Base-by-base conservation (phyloP, 23 tunicate species). In the Styela clava region DNA sequence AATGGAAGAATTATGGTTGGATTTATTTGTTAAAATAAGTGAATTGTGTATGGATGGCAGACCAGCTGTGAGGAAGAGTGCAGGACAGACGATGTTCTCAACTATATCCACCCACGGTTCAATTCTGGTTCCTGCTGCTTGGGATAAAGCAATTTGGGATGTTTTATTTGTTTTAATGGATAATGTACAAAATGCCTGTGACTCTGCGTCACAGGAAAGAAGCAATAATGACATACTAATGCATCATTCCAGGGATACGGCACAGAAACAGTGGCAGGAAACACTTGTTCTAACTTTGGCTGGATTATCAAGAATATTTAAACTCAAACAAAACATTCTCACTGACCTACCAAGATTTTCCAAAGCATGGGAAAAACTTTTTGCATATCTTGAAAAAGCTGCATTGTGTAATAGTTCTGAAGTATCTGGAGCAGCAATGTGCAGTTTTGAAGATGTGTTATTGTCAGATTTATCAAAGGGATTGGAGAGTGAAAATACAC, bases 181-280 rank as follows among this genome's bases (percentile, higher is more conserved):
- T 69, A 89, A 88, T 33, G 96, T 90, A 2, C 92, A 95, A 65
- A 78, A 79, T 37, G 89, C 91, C n/a, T 85, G 84, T 69, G 69
- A 78, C 36, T 44, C n/a, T 3, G 92, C 96, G 16, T 80, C 91
- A 2, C 69, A 74, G 5, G 86, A 86, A 24, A 30, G 79, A 33
- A 78, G 65, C 63, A 79, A 85, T 31, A 44, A 63, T 12, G 52
- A 33, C 12, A 89, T 95, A 61, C 56, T 95, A 33, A 85, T 95
- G 89, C 99, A 95, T 84, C 99, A 95, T 79, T 89, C 96, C 1
- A 67, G 99, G 72, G 99, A 95, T 51, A 95, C 99, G 16, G 99
- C 85, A 62, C 91, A 90, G 74, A 95, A 95, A 74, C 99, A 95
- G 74, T 95, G 99, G 99, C 98, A 93, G 63, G 98, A 93, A 84